Base-by-base conservation (phyloP, 2,888 invertebrate species). In the Melanostoma mellinum region DNA sequence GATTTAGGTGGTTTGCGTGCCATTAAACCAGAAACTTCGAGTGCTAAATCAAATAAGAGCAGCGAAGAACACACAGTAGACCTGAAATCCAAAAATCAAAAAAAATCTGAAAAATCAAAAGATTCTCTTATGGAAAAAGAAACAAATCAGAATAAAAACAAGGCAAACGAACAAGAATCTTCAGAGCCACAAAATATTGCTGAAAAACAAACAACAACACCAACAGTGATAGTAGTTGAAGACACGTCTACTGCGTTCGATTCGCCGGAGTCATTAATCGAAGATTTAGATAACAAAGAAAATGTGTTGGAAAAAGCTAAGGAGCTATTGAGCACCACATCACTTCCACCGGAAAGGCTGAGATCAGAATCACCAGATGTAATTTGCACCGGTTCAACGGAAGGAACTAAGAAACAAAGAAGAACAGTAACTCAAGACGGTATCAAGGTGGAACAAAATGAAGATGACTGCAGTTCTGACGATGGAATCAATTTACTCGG, bases 281-380 rank as follows among this genome's bases (percentile, higher is more conserved):
- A 78, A 5, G 61, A 53, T 4, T 46, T 42, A 4, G 86, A 87
- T 33, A 81, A 36, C 5, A 87, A 87, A 68, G 75, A 56, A 5
- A 71, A 85, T 55, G 86, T 87, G 0, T n/a, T 86, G n/a, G 52
- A 72, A 2, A 78, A 86, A 9, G 87, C 86, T 4, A 67, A 75
- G 6, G 55, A 72, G 9, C 9, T 85, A n/a, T 48, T 72, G 33
- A 68, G 38, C 8, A 30, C 6, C 32, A 20, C 53, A 3, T 10
- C 38, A 33, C 10, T 56, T 60, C 0, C n/a, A 3, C 58, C 65
- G 40, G 33, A 3, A 33, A 20, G 60, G 4, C 58, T 20, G 2
- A 32, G 40, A 8, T 30, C 68, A 0, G 33, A 68, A 30, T 58
- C 78, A 0, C 61, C 72, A 10, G 46, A 32, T 35, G 36, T 48